Evolutionary conservation across 1,140 invertebrate species (phyloP), one percentile per base, ranked within the genome.

Genomic region (Pentalonia nigronervosa): DNA sequence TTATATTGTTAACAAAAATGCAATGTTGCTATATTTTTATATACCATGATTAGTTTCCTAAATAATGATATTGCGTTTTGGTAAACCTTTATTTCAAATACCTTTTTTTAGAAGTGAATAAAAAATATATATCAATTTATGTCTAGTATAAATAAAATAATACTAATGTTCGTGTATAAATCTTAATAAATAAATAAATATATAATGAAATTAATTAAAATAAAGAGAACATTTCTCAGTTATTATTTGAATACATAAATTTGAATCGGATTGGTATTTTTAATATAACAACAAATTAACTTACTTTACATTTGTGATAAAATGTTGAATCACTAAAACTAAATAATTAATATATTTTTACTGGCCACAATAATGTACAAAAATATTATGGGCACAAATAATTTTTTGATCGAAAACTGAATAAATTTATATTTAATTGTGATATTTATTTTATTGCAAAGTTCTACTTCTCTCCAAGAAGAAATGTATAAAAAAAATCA

Each of bases 401-500:
- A 76, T 76, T 17, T 76, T n/a, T 76, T 17, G 2, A 67, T 14
- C 3, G n/a, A 67, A 6, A 76, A n/a, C 30, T 17, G 60, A 76
- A 76, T 17, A 76, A 17, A 0, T 76, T 17, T 76, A 76, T 76
- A 67, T 4, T 67, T 30, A 60, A 60, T 14, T 60, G 1, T 60
- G 2, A 60, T 60, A 67, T n/a, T 67, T n/a, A n/a, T n/a, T n/a
- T 17, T 76, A n/a, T 2, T 76, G n/a, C 14, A 17, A 76, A 17
- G 2, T n/a, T 14, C n/a, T n/a, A n/a, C 20, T n/a, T 76, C 4
- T 17, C 0, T 2, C n/a, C n/a, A 76, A 6, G 17, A 0, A 11
- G 4, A 67, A 14, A n/a, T n/a, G 11, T 67, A n/a, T 6, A 67
- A n/a, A 4, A 67, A n/a, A n/a, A 2, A 67, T 17, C n/a, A 1